A percentile compares a stretch with the other conserved stretches of the same genome.
These are phyloP conservation scores for Drosophila paulistorum DNA, from an alignment of 1,140 invertebrate genomes.

Conservation along the genomic window DNA sequence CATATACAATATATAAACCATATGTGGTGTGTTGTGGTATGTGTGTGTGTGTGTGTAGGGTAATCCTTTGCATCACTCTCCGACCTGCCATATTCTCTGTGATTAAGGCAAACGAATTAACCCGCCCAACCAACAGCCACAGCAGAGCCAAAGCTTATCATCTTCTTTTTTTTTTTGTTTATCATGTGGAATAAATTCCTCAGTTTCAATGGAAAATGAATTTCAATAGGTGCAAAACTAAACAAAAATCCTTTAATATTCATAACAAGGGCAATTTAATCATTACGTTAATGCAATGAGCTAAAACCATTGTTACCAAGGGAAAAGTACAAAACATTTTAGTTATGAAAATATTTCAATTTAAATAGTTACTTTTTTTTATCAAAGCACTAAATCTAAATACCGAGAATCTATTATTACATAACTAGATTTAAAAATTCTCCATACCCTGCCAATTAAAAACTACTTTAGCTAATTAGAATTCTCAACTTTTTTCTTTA, in stretches of 20 bases:
- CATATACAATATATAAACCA: slow-evolving; percentile 20
- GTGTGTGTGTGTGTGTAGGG: background rate
- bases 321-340: no score
- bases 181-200: background rate
- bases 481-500: slow-evolving; percentile 40
- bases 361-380: no score
- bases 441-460: no score
- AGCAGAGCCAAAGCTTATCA: background rate
- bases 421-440: no score
- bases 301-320: no score
- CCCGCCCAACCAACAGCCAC: background rate
- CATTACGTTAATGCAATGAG: no score
- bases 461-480: slow-evolving; percentile 27
- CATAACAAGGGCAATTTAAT: no score
- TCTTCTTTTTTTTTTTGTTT: background rate
- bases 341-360: no score
- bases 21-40: slow-evolving; percentile 2
- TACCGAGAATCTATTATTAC: no score
- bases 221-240: background rate
- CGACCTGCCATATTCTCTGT: slow-evolving; percentile 35
- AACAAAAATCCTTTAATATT: background rate
- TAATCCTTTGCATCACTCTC: slow-evolving; percentile 45
- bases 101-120: background rate
- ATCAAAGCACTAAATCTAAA: no score
- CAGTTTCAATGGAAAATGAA: slow-evolving; percentile 2